Evolutionary conservation across 2,113 vertebrate species (phyloP), one percentile per base, ranked within the genome.

Genomic region (Mobula birostris): DNA sequence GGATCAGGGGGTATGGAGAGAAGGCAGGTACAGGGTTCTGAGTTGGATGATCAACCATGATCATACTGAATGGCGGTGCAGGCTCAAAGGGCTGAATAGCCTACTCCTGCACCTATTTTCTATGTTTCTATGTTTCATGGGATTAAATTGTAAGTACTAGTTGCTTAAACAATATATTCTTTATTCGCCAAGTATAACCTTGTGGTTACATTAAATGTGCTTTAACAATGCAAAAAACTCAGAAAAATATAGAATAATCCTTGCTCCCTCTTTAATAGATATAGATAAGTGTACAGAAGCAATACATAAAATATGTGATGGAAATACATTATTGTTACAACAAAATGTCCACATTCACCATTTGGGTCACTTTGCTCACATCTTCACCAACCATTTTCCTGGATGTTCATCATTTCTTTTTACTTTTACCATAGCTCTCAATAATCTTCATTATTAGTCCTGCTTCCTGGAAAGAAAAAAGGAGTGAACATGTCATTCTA

Each of bases 381-480:
- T 0, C 0, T 1, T 70, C 0, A 17, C 90, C 40, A 94, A 93
- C 77, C 91, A 95, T 29, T 88, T 70, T 68, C 40, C 93, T 63
- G 95, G 11, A 19, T 91, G 94, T 94, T 95, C 48, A n/a, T 95
- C 92, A 96, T 95, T 96, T 98, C 96, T 96, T 96, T 94, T 83
- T 95, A 82, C 83, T 96, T 87, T 97, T 97, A 94, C 97, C 95
- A 95, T 98, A 97, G 94, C 96, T 97, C 95, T 97, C 96, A 96
- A 98, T 96, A 95, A 98, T 96, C 96, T 97, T 98, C 94, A 96
- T 96, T 94, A 98, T 94, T 94, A 97, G 95, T 78, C 97, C 96
- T 1, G 95, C 95, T 94, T 97, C 97, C 98, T 98, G 94, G 78
- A 96, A 96, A 95, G 96, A 58, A 94, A 95, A 95, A 74, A 85